Evolutionary conservation across 1,140 invertebrate species (phyloP), one percentile per base, ranked within the genome.

Genomic region (Cheumatopsyche charites): DNA sequence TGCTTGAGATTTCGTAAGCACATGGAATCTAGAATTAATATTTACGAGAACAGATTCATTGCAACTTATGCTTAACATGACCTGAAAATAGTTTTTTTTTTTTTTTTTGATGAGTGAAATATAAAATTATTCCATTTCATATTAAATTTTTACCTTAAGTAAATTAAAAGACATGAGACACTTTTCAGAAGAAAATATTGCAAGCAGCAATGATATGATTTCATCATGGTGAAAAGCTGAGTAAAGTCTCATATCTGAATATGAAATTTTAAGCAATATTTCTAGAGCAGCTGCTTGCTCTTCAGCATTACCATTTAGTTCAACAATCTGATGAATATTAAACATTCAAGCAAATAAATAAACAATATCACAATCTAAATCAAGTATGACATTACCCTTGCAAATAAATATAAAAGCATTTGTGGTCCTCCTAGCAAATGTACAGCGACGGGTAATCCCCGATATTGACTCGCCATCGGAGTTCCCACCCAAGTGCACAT

Each of bases 391-490:
- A 15, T 78, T 76, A 88, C 87, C 78, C 88, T 83, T 0, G 88
- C 88, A 74, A 88, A 89, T 1, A 90, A 79, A 65, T 87, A 89
- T 0, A 90, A 80, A 77, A 90, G 85, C 41, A 88, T 79, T 2
- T 86, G 84, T 19, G 86, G 82, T 1, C 89, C 89, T 1, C 88
- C 88, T 15, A 89, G 80, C 66, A 85, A 78, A 72, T 82, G 83
- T 0, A 86, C 81, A 1, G 88, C 86, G 6, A 86, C 83, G 70
- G 86, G 78, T 1, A 89, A 75, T 17, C 87, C 86, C 7, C 82
- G 80, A 77, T 86, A 86, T 47, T 82, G 81, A 73, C 75, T 76
- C 26, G 71, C 52, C 15, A 75, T 75, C 83, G 84, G 41, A 78
- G 80, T 41, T 81, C 82, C 65, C 79, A 77, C 23, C 81, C 82